Conservation (phyloP, 2,888 invertebrate species). For the Drepana falcataria region DNA sequence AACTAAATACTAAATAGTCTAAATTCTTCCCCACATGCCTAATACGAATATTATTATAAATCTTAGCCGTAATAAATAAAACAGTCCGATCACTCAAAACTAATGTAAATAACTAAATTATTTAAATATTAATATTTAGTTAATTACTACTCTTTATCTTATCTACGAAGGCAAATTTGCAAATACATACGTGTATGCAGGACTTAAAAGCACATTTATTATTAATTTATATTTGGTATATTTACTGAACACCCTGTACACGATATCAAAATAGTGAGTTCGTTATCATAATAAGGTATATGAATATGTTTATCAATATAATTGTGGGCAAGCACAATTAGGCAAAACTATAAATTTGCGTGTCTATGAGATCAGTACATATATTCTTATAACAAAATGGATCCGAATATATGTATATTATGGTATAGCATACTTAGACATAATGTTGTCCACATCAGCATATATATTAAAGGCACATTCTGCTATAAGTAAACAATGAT, state of each 20-base stretch:
- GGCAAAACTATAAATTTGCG: slow-evolving; percentile 51
- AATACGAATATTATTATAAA: slow-evolving; percentile 14
- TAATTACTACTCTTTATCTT: slow-evolving; percentile 17
- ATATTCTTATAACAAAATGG: slow-evolving; percentile 15
- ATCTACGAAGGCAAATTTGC: slow-evolving; percentile 69
- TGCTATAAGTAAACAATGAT: neutral
- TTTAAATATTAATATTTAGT: slow-evolving; percentile 7
- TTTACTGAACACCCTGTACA: slow-evolving; percentile 75
- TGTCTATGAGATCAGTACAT: slow-evolving; percentile 68
- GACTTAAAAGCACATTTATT: slow-evolving; percentile 64
- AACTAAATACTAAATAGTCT: neutral
- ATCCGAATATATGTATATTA: slow-evolving; percentile 17
- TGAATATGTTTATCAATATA: slow-evolving; percentile 13
- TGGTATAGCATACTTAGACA: slow-evolving; percentile 12
- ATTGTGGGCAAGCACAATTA: slow-evolving; percentile 64
- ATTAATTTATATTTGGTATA: slow-evolving; percentile 59
- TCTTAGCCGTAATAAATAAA: slow-evolving; percentile 47
- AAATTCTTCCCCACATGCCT: neutral
- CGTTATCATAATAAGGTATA: neutral
- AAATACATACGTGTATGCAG: slow-evolving; percentile 44
- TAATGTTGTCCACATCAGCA: slow-evolving; percentile 30
- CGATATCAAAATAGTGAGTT: slow-evolving; percentile 69
- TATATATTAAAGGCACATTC: slow-evolving; percentile 32
- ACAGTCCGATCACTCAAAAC: slow-evolving; percentile 28
- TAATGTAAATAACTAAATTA: slow-evolving; percentile 5